Percentiles rank a stretch among this genome's conserved stretches.
Conservation (phyloP, 1,140 invertebrate genomes). For the Drosophila subobscura region DNA sequence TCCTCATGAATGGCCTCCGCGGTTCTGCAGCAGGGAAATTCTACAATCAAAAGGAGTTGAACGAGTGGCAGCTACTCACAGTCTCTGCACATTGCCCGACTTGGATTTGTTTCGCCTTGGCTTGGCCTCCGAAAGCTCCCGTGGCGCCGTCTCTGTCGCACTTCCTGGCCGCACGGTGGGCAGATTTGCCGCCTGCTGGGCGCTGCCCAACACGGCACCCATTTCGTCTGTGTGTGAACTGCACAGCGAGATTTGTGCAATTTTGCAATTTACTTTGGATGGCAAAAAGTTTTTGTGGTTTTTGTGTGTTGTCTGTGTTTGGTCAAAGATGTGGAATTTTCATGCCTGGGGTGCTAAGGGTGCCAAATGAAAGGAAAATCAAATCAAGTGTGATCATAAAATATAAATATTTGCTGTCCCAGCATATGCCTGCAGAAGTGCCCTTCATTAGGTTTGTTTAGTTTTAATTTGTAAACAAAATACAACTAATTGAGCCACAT, state of each 20-base stretch:
- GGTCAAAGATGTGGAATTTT: conserved; percentile 23
- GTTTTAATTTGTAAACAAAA: background rate
- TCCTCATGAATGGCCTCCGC: conserved; percentile 47
- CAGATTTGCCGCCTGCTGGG: background rate
- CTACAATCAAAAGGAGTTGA: too few species aligned
- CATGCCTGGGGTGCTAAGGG: conserved; percentile 18
- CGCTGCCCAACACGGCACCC: conserved; percentile 25
- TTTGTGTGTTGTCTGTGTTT: background rate
- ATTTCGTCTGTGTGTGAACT: conserved; percentile 5
- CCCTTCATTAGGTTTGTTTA: background rate
- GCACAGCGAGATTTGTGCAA: conserved; percentile 4
- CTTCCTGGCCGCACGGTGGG: background rate
- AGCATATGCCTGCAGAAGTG: too few species aligned
- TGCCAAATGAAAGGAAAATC: conserved; percentile 9
- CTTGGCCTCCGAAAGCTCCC: background rate
- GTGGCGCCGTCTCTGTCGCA: background rate
- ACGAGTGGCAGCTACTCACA: too few species aligned
- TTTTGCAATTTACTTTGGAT: background rate
- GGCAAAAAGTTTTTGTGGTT: background rate
- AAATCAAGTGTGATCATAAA: too few species aligned
- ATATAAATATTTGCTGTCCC: too few species aligned
- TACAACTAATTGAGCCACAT: too few species aligned
- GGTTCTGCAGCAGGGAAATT: conserved; percentile 14
- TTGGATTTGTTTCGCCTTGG: too few species aligned
- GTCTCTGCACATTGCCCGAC: too few species aligned